Evolutionary conservation across 1,140 invertebrate species (phyloP), one percentile per base, ranked within the genome.

Genomic region (Scaptomyza montana): DNA sequence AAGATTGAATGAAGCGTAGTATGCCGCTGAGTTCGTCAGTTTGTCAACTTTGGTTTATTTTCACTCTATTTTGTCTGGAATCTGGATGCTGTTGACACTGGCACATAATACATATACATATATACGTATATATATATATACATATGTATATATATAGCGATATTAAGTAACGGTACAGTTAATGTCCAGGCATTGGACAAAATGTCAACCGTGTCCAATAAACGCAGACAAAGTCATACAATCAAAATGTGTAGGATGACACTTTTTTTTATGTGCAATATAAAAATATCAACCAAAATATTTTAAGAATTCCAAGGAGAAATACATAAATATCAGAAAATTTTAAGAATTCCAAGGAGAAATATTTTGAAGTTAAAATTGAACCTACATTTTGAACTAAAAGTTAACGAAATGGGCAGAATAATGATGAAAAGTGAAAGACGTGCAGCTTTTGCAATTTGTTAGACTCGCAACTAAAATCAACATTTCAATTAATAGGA

Each of bases 61-160:
- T 67, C 50, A 56, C 50, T 64, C 59, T 60, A 57, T 2, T 2
- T 36, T 64, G 16, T 41, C 51, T 8, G 5, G 77, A 80, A 12
- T 41, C 51, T 8, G 5, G 77, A 80, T 89, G 82, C 79, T 90
- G 89, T 90, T 90, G 87, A 90, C 82, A 87, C 82, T 90, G 82
- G 66, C 80, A 36, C 30, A 30, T 7, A 30, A 30, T 30, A 30
- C 30, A 30, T 7, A 30, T 5, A n/a, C n/a, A 80, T 71, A 80
- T 80, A 90, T 39, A 39, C 7, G 16, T 16, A 30, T 7, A 6
- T 5, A 80, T 71, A 80, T 78, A 90, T 39, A 39, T 6, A 30
- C 6, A 6, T 30, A n/a, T n/a, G n/a, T n/a, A n/a, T n/a, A n/a
- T n/a, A n/a, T n/a, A n/a, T n/a, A n/a, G n/a, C 5, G 8, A 86